A percentile compares a stretch with the other conserved stretches of the same genome.
Evolutionary conservation across 92 coral and sea anemone species (phyloP).

Genomic region (Heteractis magnifica): DNA sequence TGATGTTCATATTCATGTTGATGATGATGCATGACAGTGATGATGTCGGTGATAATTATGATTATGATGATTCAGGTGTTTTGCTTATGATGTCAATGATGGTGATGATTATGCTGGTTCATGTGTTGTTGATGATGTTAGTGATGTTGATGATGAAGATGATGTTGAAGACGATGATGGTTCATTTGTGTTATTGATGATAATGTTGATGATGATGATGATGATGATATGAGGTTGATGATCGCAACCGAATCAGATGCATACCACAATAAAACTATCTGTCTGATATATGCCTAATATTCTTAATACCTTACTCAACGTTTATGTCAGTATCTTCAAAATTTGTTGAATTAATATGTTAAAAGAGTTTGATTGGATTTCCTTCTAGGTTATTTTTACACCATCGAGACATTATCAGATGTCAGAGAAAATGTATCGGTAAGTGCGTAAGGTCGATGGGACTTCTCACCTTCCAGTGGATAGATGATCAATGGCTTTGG

Average conservation of each 20-base stretch:
- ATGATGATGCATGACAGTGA: not conserved
- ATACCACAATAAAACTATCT: too few species aligned
- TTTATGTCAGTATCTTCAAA: too few species aligned
- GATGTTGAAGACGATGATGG: not conserved
- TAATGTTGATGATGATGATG: too few species aligned
- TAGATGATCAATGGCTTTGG: not conserved
- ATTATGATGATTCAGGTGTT: not conserved
- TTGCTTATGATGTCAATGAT: not conserved
- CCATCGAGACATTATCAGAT: conserved; percentile 87
- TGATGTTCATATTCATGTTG: not conserved
- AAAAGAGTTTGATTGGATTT: not conserved
- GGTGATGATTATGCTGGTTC: not conserved
- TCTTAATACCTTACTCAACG: too few species aligned
- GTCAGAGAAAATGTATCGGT: conserved; percentile 96
- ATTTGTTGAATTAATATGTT: not conserved
- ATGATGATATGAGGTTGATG: too few species aligned
- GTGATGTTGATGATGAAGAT: not conserved
- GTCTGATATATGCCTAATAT: too few species aligned
- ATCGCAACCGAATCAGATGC: too few species aligned
- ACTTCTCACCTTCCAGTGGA: not conserved
- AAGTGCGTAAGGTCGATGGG: conserved; percentile 30
- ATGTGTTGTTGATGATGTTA: not conserved
- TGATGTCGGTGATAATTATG: not conserved
- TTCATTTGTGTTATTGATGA: too few species aligned
- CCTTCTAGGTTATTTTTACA: conserved; percentile 77